Conservation (phyloP, 2,797 vertebrate species). For the Benthosema pterotum region DNA sequence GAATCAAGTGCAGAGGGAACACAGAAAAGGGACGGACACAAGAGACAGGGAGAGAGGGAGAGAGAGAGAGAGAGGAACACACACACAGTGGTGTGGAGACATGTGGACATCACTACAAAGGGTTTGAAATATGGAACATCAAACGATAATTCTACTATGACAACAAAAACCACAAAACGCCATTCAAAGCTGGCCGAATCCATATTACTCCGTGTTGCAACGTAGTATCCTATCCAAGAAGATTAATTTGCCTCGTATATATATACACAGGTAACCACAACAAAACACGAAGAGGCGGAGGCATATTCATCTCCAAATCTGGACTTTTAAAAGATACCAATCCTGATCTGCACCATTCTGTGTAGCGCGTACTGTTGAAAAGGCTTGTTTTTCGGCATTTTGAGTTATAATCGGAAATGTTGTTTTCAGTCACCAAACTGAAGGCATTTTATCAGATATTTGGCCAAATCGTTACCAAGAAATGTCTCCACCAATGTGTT, state of each 20-base stretch:
- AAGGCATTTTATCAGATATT: too few relatives aligned
- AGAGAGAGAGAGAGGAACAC: conserved; percentile 68
- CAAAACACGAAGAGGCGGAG: too few relatives aligned
- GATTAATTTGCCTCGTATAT: not conserved
- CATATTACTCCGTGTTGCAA: conserved; percentile 34
- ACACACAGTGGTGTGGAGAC: conserved; percentile 71
- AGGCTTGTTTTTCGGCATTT: too few relatives aligned
- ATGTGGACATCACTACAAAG: conserved; percentile 61
- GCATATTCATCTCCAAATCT: too few relatives aligned
- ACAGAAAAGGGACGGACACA: conserved; percentile 71
- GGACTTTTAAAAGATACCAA: too few relatives aligned
- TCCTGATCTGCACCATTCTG: too few relatives aligned
- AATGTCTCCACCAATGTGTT: too few relatives aligned
- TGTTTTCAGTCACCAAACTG: too few relatives aligned
- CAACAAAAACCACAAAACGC: conserved; percentile 15
- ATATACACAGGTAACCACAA: not conserved
- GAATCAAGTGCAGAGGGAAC: conserved; percentile 80
- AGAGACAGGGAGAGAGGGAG: conserved; percentile 80
- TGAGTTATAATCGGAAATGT: too few relatives aligned
- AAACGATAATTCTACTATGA: conserved; percentile 14
- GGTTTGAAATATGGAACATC: conserved; percentile 60
- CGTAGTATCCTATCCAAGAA: not conserved
- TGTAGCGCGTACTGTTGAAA: too few relatives aligned
- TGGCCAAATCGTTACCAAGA: too few relatives aligned
- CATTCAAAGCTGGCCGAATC: conserved; percentile 30